These are phyloP conservation scores for Lasioglossum malachurum DNA, from an alignment of 2,888 invertebrate genomes.

Conservation along the genomic window DNA sequence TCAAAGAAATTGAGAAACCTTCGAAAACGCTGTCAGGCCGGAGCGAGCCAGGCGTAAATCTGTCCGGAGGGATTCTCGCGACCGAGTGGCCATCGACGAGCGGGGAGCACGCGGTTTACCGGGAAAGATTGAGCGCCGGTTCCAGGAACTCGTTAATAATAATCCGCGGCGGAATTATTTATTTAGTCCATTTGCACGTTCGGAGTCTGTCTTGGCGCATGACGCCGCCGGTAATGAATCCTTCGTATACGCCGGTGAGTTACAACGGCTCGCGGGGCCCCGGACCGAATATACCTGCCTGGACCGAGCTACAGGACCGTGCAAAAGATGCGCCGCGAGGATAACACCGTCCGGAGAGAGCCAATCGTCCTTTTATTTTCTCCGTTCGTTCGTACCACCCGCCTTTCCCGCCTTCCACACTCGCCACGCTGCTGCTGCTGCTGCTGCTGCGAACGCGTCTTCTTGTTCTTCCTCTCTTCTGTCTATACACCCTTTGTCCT, in stretches of 20 bases:
- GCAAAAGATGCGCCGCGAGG: slow-evolving; percentile 69
- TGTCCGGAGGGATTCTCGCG: slow-evolving; percentile 12
- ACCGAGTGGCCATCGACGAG: slow-evolving; percentile 34
- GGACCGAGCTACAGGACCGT: slow-evolving; percentile 58
- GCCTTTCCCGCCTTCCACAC: slow-evolving; percentile 37
- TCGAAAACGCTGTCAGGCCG: not conserved
- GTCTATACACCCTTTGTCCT: slow-evolving; percentile 60
- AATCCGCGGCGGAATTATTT: slow-evolving; percentile 63
- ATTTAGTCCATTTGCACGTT: slow-evolving; percentile 65
- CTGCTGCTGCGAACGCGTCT: slow-evolving; percentile 16
- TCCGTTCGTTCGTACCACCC: slow-evolving; percentile 31
- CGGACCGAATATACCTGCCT: slow-evolving; percentile 58
- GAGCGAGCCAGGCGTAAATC: not conserved
- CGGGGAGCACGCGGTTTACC: not conserved
- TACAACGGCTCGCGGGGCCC: slow-evolving; percentile 55
- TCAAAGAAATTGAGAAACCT: not conserved
- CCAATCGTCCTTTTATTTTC: slow-evolving; percentile 54
- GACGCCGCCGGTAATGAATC: slow-evolving; percentile 67
- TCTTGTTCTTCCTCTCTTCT: slow-evolving; percentile 54
- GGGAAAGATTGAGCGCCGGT: slow-evolving; percentile 32
- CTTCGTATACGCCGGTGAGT: slow-evolving; percentile 54
- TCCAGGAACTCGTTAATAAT: slow-evolving; percentile 68
- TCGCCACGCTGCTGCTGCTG: not conserved
- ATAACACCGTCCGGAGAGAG: slow-evolving; percentile 58
- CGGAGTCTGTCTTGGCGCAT: slow-evolving; percentile 53